Evolutionary conservation across 1,140 invertebrate genomes (phyloP), one percentile per base, ranked within the genome.

Genomic region (Antheraea pernyi): DNA sequence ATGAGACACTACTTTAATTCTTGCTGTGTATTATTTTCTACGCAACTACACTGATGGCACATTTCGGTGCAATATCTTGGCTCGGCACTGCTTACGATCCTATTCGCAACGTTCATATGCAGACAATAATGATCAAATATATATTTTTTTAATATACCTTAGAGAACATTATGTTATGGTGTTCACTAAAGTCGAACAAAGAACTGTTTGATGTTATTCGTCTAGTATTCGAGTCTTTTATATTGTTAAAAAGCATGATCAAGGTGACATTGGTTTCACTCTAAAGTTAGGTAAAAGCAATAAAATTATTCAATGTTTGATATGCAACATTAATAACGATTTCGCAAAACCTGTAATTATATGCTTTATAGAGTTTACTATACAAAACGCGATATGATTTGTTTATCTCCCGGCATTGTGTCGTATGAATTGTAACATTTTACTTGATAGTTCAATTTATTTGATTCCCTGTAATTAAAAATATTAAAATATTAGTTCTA

Each of bases 301-400:
- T 60, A 22, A 60, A 60, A 60, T 60, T 60, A 60, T 60, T 22
- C 59, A 60, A 60, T 60, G 18, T 60, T 60, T 60, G 59, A 8
- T 3, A 60, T 16, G 59, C 59, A 60, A 60, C 7, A 30, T 60
- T 22, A 19, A 30, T 60, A 60, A 60, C 6, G 13, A 19, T 60
- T 60, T 19, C 59, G 59, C 19, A 22, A 60, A 60, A 19, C 7
- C 16, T 60, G 19, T 60, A 2, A 19, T 19, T 60, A 30, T 30
- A 30, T 30, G 22, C 22, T 30, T 2, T 30, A 30, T 30, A 30
- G 22, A 30, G 22, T 30, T 30, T 30, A 30, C 22, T 30, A 30
- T 30, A 30, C 22, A 30, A 30, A 30, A 4, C 22, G 22, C 22
- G 22, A 30, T 30, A 30, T 30, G 22, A 30, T 30, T 30, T 30